These are phyloP conservation scores for Squalus acanthias DNA, from an alignment of 2,797 vertebrate genomes.

Conservation along the genomic window DNA sequence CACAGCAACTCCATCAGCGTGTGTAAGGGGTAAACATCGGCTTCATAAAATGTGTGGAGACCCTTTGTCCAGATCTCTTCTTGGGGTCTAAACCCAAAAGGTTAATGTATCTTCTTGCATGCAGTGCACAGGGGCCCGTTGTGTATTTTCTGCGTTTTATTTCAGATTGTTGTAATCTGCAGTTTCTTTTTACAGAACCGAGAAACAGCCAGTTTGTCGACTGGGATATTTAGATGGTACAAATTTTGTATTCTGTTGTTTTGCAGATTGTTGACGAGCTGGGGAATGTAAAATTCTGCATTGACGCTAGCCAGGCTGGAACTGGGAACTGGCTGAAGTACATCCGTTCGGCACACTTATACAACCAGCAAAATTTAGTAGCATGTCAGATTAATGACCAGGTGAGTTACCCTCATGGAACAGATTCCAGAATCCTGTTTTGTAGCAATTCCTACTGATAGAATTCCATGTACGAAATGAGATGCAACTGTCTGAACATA, in stretches of 20 bases:
- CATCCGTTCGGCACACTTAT: conserved; percentile 75
- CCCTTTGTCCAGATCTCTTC: neutral
- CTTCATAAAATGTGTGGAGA: neutral
- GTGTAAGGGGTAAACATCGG: neutral
- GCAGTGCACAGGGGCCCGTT: no score
- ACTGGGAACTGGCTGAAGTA: conserved; percentile 87
- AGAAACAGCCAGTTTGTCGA: neutral
- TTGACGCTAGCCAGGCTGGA: conserved; percentile 60
- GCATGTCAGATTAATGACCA: conserved; percentile 84
- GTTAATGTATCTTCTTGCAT: neutral
- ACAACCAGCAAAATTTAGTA: conserved; percentile 82
- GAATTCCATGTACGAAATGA: neutral
- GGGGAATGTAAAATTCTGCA: conserved; percentile 75
- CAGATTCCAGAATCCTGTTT: neutral
- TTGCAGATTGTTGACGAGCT: conserved; percentile 78
- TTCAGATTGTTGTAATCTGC: neutral
- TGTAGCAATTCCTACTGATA: neutral
- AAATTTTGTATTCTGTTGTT: conserved; percentile 14
- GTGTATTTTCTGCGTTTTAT: neutral
- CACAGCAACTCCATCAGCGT: neutral
- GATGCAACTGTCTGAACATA: no score
- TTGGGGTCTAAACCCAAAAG: neutral
- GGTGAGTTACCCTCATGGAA: conserved; percentile 60
- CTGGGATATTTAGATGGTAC: neutral
- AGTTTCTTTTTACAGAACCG: neutral